Conservation (phyloP, 2,888 invertebrate species). For the Luperina testacea region DNA sequence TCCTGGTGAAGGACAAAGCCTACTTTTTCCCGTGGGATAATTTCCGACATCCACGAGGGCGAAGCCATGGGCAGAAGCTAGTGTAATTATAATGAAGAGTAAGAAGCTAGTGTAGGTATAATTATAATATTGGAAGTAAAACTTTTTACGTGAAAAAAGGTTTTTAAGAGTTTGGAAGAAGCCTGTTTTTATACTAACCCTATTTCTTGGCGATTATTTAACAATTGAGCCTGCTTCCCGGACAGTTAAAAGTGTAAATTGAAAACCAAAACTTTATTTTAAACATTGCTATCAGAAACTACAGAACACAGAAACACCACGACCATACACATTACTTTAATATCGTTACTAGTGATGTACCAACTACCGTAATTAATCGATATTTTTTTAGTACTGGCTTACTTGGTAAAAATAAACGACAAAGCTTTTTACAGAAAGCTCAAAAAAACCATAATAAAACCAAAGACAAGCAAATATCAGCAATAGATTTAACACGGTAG, state of each 20-base stretch:
- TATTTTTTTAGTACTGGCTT: constrained; percentile 6
- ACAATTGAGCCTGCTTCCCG: no score
- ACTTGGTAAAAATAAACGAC: constrained; percentile 13
- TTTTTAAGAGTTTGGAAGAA: not conserved
- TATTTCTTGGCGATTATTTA: not conserved
- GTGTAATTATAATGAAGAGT: no score
- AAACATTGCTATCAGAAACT: not conserved
- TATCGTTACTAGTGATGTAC: constrained; percentile 52
- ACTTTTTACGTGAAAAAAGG: no score
- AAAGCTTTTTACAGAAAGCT: constrained; percentile 50
- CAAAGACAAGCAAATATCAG: constrained; percentile 25
- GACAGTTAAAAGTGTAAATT: not conserved
- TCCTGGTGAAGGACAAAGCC: no score
- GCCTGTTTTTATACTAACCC: not conserved
- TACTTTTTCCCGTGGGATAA: no score
- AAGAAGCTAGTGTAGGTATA: no score
- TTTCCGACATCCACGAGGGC: no score
- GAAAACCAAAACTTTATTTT: not conserved
- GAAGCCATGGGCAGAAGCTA: no score
- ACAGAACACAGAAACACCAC: constrained; percentile 54
- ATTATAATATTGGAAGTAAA: no score
- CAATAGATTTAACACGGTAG: constrained; percentile 42
- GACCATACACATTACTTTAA: constrained; percentile 45
- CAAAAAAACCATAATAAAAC: constrained; percentile 9
- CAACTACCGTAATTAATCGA: constrained; percentile 51